Percentiles rank a stretch among this genome's conserved stretches.
Evolutionary conservation across 2,797 vertebrate species (phyloP).

Genomic region (Macropodus opercularis): DNA sequence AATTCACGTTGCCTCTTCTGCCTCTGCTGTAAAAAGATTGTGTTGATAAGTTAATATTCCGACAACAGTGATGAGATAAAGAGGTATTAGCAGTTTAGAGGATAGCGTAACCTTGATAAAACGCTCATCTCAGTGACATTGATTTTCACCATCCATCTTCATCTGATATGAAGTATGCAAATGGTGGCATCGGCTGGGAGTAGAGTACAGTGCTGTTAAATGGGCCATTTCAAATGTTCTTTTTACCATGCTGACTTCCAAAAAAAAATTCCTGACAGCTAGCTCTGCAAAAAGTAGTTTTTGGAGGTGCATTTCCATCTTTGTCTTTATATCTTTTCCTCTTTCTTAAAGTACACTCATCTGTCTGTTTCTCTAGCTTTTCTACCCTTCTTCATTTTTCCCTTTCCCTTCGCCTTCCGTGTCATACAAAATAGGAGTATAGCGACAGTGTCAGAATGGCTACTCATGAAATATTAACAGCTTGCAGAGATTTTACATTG

Average conservation of each 20-base stretch:
- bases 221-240: slow-evolving; percentile 88
- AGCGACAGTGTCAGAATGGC: slow-evolving; percentile 73
- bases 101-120: slow-evolving; percentile 93
- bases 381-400: slow-evolving; percentile 13
- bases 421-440: slow-evolving; percentile 75
- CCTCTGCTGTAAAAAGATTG: slow-evolving; percentile 57
- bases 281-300: slow-evolving; percentile 47
- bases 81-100: slow-evolving; percentile 83
- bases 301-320: slow-evolving; percentile 50
- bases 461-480: slow-evolving; percentile 84
- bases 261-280: slow-evolving; percentile 66
- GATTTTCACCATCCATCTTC: slow-evolving; percentile 92
- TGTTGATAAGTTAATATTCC: slow-evolving; percentile 79
- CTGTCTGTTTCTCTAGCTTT: slow-evolving; percentile 1
- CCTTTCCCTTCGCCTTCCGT: slow-evolving; percentile 38
- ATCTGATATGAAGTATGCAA: slow-evolving; percentile 91
- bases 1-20: slow-evolving; percentile 45
- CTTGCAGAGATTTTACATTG: slow-evolving; percentile 77
- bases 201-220: slow-evolving; percentile 85
- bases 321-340: slow-evolving; percentile 35
- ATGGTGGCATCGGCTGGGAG: slow-evolving; percentile 81
- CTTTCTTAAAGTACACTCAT: slow-evolving; percentile 29
- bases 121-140: slow-evolving; percentile 87
- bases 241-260: slow-evolving; percentile 80
- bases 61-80: slow-evolving; percentile 78